A percentile compares a stretch with the other conserved stretches of the same genome.
phyloP scores from a whole-genome alignment of 2,113 vertebrate species.

The Lagopus muta region DNA sequence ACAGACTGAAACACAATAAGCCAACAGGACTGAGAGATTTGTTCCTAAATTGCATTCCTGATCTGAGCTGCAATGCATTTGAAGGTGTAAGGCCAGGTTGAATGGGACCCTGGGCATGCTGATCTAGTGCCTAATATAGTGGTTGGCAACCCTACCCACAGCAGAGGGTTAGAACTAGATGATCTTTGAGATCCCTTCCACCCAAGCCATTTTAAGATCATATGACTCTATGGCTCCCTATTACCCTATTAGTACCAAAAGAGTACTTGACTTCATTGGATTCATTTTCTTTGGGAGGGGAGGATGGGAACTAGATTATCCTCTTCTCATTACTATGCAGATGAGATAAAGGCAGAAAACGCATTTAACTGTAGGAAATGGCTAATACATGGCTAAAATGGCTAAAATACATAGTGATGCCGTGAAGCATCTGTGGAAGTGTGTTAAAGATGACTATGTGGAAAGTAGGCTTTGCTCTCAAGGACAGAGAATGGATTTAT shows the following conservation, averaged over 20 bases:
- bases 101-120: too few relatives aligned
- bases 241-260: not conserved
- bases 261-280: not conserved
- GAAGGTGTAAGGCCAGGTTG: not conserved
- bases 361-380: not conserved
- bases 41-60: not conserved
- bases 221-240: not conserved
- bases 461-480: not conserved
- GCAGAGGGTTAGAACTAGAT: too few relatives aligned
- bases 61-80: accelerated
- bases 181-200: too few relatives aligned
- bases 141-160: too few relatives aligned
- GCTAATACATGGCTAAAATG: not conserved
- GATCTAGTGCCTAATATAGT: too few relatives aligned
- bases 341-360: not conserved
- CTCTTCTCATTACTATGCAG: not conserved
- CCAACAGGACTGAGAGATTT: not conserved
- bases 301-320: not conserved
- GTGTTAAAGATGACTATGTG: not conserved
- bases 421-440: not conserved
- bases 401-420: not conserved
- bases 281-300: not conserved
- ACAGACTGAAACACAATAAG: not conserved
- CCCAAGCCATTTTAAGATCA: too few relatives aligned
- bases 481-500: not conserved